Percentiles rank a stretch among this genome's conserved stretches.
phyloP scores from a whole-genome alignment of 2,888 invertebrate genomes.

The Monoplex corrugatus region DNA sequence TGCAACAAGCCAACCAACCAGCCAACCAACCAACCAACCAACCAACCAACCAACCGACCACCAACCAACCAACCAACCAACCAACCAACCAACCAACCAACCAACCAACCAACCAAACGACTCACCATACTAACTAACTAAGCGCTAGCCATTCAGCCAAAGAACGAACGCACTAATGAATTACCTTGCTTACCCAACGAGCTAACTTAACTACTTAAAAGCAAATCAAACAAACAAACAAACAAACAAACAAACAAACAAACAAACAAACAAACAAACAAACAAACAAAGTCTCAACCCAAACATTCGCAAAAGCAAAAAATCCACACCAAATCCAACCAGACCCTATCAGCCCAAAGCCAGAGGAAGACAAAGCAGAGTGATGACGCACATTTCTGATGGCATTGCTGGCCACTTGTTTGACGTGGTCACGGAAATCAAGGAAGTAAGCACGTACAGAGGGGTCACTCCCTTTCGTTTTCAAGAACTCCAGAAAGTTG shows the following conservation, averaged over 20 bases:
- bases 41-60: no score
- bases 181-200: no score
- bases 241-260: constrained; percentile 23
- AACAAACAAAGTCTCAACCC: neutral
- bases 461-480: constrained; percentile 53
- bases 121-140: no score
- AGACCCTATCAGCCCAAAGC: neutral
- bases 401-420: constrained; percentile 87
- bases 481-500: constrained; percentile 83
- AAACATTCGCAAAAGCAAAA: neutral
- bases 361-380: neutral
- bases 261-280: constrained; percentile 6
- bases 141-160: no score
- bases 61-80: no score
- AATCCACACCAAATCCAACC: neutral
- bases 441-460: constrained; percentile 85
- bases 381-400: constrained; percentile 87
- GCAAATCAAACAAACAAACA: no score
- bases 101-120: no score
- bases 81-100: no score
- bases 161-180: no score
- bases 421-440: constrained; percentile 86
- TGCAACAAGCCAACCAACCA: no score
- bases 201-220: no score
- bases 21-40: no score